Evolutionary conservation across 2,797 vertebrate genomes (phyloP), one percentile per base, ranked within the genome.

Genomic region (Xerus rutilus): DNA sequence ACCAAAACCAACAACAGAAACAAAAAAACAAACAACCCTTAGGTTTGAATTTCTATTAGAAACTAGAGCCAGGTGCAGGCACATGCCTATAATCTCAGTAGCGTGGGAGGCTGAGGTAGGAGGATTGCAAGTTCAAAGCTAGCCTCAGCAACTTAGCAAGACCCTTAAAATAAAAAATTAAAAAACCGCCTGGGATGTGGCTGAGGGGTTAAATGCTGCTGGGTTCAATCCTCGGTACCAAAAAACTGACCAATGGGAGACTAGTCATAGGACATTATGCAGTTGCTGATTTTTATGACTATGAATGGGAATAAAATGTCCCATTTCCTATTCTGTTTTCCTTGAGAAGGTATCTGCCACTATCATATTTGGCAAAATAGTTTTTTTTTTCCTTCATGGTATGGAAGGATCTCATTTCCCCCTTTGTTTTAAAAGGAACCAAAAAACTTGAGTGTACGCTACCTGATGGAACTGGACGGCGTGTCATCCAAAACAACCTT

Each of bases 361-460:
- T 30, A 15, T 86, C 86, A 54, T 78, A 87, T 86, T 69, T 89
- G 85, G 69, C 9, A 93, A 43, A 94, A 32, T 17, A 79, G 35
- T 1, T 20, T 59, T 49, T 52, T 30, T 30, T 25, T 28, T 39
- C 39, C 85, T 30, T 18, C 30, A 28, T 28, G 28, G 11, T 25
- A n/a, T 74, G 30, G n/a, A 93, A 79, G 45, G 45, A 35, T 35
- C 67, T 94, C 52, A 74, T 79, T 83, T 72, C 47, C 65, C 9
- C 64, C 72, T 1, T 87, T 28, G 6, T 89, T 78, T 95, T 94
- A 64, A 82, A 98, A 99, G 99, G 99, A 77, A 99, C 99, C 0
- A 99, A 99, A 98, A 99, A 99, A 59, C 98, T 99, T 94, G 99
- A 99, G 96, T 99, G 99, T 85, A 98, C 99, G 0, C 98, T 97